These are phyloP conservation scores for Panorpa germanica DNA, from an alignment of 2,888 invertebrate species.

Conservation along the genomic window DNA sequence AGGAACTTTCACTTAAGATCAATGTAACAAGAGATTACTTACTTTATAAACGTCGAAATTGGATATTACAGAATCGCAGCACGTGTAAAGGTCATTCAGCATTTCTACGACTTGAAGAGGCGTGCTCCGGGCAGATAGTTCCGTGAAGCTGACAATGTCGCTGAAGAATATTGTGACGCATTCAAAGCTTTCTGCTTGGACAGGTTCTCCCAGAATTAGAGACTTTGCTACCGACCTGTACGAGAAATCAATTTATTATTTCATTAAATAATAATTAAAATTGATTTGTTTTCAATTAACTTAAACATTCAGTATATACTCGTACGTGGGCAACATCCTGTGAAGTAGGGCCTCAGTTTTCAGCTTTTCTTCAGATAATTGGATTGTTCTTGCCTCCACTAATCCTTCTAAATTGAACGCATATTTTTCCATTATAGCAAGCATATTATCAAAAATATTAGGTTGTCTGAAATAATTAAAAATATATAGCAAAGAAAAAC, in stretches of 20 bases:
- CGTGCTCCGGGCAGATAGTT: constrained; percentile 56
- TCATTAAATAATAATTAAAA: constrained; percentile 4
- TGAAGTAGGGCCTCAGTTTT: constrained; percentile 68
- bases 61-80: constrained; percentile 74
- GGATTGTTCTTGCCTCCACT: constrained; percentile 65
- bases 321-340: constrained; percentile 69
- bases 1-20: constrained; percentile 1
- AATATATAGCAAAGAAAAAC: not conserved
- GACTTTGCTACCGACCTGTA: constrained; percentile 62
- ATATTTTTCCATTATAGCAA: constrained; percentile 81
- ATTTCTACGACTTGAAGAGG: constrained; percentile 73
- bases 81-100: constrained; percentile 73
- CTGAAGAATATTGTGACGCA: constrained; percentile 72
- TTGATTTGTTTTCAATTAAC: not conserved
- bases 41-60: constrained; percentile 77
- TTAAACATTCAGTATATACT: constrained; percentile 5
- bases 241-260: constrained; percentile 11
- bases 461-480: constrained; percentile 36
- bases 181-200: constrained; percentile 64
- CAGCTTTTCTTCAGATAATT: constrained; percentile 64
- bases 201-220: constrained; percentile 55
- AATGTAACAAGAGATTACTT: constrained; percentile 13
- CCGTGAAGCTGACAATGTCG: constrained; percentile 70
- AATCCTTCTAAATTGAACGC: constrained; percentile 69
- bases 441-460: constrained; percentile 79